These are phyloP conservation scores for Vandiemenella viatica DNA, from an alignment of 2,888 invertebrate species.

Conservation along the genomic window DNA sequence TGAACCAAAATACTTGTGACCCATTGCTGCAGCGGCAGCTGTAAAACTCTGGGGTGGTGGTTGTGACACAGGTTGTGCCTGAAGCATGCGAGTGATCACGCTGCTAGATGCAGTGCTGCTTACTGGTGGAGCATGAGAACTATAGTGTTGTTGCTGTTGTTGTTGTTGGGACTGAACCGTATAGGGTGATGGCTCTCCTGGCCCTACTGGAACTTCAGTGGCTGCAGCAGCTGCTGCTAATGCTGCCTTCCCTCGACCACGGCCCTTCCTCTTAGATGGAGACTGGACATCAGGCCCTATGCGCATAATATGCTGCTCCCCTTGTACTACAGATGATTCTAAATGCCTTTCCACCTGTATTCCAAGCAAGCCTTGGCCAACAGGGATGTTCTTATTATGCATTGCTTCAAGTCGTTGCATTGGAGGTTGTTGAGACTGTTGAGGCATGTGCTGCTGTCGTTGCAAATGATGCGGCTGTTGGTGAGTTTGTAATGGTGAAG, in stretches of 20 bases:
- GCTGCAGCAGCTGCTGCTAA: conserved; percentile 36
- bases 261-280: conserved; percentile 11
- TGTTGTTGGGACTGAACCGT: too few relatives aligned
- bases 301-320: too few relatives aligned
- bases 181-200: not conserved
- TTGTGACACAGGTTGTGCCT: conserved; percentile 30
- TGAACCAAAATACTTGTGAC: conserved; percentile 28
- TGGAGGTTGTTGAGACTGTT: too few relatives aligned
- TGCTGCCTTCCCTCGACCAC: conserved; percentile 16
- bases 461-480: too few relatives aligned
- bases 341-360: too few relatives aligned
- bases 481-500: too few relatives aligned
- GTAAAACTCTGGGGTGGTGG: conserved; percentile 26
- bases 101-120: conserved; percentile 2
- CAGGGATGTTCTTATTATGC: too few relatives aligned
- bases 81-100: conserved; percentile 47
- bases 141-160: not conserved
- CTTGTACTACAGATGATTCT: too few relatives aligned
- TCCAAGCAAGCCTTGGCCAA: too few relatives aligned
- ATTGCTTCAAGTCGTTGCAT: too few relatives aligned
- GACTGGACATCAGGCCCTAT: not conserved
- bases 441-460: too few relatives aligned
- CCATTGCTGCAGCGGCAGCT: conserved; percentile 29
- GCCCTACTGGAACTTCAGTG: conserved; percentile 27
- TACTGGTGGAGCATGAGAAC: not conserved